Percentiles rank a stretch among this genome's conserved stretches.
Evolutionary conservation across 1,140 invertebrate species (phyloP).

Genomic region (Zaprionus vittiger): DNA sequence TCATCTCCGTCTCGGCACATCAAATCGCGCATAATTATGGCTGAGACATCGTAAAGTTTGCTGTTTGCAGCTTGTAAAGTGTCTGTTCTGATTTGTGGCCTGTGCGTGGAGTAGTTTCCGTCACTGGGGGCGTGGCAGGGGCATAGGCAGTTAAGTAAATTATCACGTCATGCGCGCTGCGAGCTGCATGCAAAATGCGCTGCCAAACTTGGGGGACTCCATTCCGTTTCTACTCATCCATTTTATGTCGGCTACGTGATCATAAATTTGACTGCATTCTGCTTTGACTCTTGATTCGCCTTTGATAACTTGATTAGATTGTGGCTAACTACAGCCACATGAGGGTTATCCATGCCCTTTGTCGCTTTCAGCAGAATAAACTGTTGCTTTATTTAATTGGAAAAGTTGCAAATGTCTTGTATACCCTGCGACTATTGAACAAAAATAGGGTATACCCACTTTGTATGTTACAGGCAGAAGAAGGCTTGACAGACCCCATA

Average conservation of each 20-base stretch:
- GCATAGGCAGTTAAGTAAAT: slow-evolving; percentile 51
- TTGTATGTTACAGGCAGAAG: too few relatives aligned
- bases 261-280: slow-evolving; percentile 59
- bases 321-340: neutral
- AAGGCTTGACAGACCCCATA: too few relatives aligned
- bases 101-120: slow-evolving; percentile 13
- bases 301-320: slow-evolving; percentile 54
- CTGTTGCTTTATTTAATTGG: slow-evolving; percentile 62
- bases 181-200: slow-evolving; percentile 42
- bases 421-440: neutral
- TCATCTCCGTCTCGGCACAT: slow-evolving; percentile 1
- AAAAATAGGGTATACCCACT: too few relatives aligned
- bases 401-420: slow-evolving; percentile 52
- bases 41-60: slow-evolving; percentile 72
- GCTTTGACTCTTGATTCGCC: slow-evolving; percentile 20
- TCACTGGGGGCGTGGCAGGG: neutral
- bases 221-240: neutral
- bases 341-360: slow-evolving; percentile 10
- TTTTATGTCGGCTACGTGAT: slow-evolving; percentile 73
- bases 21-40: slow-evolving; percentile 70
- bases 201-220: neutral
- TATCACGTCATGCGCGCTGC: slow-evolving; percentile 56
- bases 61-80: slow-evolving; percentile 65
- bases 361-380: slow-evolving; percentile 26
- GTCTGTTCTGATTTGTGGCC: slow-evolving; percentile 48